Base-by-base conservation (phyloP, 2,888 invertebrate species). In the Hyles lineata region DNA sequence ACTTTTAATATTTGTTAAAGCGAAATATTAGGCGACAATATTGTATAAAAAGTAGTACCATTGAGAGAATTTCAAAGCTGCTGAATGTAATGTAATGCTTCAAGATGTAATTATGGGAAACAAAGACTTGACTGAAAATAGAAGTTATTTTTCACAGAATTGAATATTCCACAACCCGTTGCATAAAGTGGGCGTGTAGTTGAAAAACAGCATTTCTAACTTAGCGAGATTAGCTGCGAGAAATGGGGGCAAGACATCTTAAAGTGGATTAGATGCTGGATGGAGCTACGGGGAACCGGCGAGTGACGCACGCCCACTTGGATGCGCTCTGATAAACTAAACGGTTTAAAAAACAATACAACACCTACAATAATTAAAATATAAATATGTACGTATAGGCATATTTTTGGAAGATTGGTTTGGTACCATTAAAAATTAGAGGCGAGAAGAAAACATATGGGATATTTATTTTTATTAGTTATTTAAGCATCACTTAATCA, bases 261-360 rank as follows among this genome's bases (percentile, higher is more conserved):
- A 73, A 75, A 82, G 82, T 81, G 79, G 82, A 82, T 82, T 80
- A 81, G 74, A 72, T 74, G 69, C 71, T 74, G 73, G 72, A 61
- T 73, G 63, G 71, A 67, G 23, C 67, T 23, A 17, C 67, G 67
- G 67, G 67, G 67, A 21, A 50, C 67, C 43, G 67, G 50, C 23
- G 43, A 61, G 35, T 63, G 67, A 67, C 67, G 67, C 50, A 67
- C 50, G 67, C 50, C 3, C 43, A 17, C 17, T 50, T 23, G 23
- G 21, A 21, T n/a, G 15, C 15, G 35, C 21, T 32, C 8, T 21
- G 5, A 11, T 61, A 29, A 32, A 21, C 32, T 63, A 1, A 21
- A 21, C 21, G 8, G 63, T 67, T 23, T 21, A 17, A 50, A 50
- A 67, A 23, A 50, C 21, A 7, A 43, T 67, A 6, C 17, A 43